Base-by-base conservation (phyloP, 1,140 invertebrate genomes). In the Thalassaphorura encarpata region DNA sequence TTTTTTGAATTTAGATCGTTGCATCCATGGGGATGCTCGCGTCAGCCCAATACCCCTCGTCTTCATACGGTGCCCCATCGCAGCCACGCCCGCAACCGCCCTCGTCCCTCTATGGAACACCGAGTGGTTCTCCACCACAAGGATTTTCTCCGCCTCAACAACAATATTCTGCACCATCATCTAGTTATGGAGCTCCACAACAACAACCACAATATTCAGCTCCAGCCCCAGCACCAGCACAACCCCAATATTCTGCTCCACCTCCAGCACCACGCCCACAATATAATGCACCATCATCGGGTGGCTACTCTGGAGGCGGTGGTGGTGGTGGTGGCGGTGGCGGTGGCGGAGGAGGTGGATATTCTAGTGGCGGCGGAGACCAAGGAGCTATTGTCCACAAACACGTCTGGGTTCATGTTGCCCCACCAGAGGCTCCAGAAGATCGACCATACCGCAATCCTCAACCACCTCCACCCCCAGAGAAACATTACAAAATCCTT, bases 401-500 rank as follows among this genome's bases (percentile, higher is more conserved):
- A 69, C 85, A 88, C 68, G 85, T 89, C 23, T 87, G 87, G 70
- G 84, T 87, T 5, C 85, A 89, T 67, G 85, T 89, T 23, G 84
- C 86, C 47, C 59, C 59, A 18, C 84, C 84, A 66, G 86, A 89
- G 69, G 83, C 82, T 1, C 82, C 84, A 66, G 80, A 83, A 67
- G 77, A 78, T 31, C 74, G 78, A 2, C 78, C 83, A 2, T 78
- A 74, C 68, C 75, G 70, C 48, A 51, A 67, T 0, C 67, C 68
- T 13, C 64, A 63, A 0, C 62, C 65, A 8, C 68, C 68, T 24
- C 58, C 81, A 45, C 80, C 85, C 8, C 83, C 86, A 11, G 85
- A 88, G 67, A 89, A 89, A 67, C 86, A 89, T 67, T 89, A 89
- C 77, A 88, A 88, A 70, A 89, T 89, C 62, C 84, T 89, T 33